phyloP scores from a whole-genome alignment of 2,888 invertebrate species.

The Lacanobia oleracea region DNA sequence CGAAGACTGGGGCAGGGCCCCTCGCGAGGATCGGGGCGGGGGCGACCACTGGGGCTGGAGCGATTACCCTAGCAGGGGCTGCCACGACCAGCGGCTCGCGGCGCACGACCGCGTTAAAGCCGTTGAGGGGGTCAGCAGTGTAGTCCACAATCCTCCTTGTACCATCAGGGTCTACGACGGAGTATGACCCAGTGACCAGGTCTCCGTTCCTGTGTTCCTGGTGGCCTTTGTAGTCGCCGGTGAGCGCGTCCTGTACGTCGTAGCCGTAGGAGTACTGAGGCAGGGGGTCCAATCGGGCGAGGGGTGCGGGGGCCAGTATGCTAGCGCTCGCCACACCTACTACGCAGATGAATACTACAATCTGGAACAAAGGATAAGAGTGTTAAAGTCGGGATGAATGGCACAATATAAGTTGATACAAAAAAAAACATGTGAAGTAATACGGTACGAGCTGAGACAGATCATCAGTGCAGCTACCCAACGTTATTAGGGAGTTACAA shows the following conservation, averaged over 20 bases:
- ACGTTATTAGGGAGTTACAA: too few species aligned
- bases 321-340: conserved; percentile 82
- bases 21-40: conserved; percentile 72
- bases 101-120: conserved; percentile 91
- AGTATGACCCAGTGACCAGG: conserved; percentile 90
- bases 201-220: conserved; percentile 90
- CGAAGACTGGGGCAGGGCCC: conserved; percentile 69
- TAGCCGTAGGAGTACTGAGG: conserved; percentile 91
- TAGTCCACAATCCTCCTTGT: conserved; percentile 90
- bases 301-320: conserved; percentile 79
- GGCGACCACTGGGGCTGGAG: conserved; percentile 73
- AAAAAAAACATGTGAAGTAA: too few species aligned
- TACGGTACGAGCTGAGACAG: too few species aligned
- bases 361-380: conserved; percentile 69
- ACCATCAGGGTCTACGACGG: conserved; percentile 90
- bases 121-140: conserved; percentile 89
- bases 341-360: conserved; percentile 88
- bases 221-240: conserved; percentile 91
- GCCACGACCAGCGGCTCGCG: conserved; percentile 85
- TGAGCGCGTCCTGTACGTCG: conserved; percentile 90
- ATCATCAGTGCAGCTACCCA: too few species aligned
- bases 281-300: conserved; percentile 81
- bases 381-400: background rate
- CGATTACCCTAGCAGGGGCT: conserved; percentile 75
- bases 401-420: too few species aligned